A percentile compares a stretch with the other conserved stretches of the same genome.
Conservation (phyloP, 2,113 vertebrate species). For the Donacobius atricapilla region DNA sequence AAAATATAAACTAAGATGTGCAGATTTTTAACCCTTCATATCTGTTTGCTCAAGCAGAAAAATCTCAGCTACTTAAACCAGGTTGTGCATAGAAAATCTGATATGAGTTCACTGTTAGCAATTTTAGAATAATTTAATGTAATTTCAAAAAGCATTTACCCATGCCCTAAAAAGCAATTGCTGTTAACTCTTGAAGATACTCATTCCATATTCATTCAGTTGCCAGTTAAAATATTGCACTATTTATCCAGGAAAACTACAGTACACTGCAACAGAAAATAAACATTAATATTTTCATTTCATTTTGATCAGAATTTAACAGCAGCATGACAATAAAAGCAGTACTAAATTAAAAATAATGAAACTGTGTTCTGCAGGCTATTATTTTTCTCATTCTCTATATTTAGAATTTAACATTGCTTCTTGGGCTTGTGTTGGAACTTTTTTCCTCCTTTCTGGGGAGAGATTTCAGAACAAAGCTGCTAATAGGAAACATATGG, state of each 20-base stretch:
- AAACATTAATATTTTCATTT: not conserved
- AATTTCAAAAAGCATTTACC: not conserved
- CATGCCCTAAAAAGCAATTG: not conserved
- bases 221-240: not conserved
- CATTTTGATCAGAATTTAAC: not conserved
- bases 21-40: not conserved
- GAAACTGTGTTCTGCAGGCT: not conserved
- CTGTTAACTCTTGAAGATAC: not conserved
- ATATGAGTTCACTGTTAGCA: not conserved
- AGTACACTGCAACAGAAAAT: not conserved
- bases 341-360: not conserved
- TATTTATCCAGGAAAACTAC: not conserved
- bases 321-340: not conserved
- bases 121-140: not conserved
- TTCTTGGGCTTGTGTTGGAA: conserved; percentile 30
- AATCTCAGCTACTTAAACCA: not conserved
- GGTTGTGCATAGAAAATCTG: not conserved
- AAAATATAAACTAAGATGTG: not conserved
- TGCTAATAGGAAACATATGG: conserved; percentile 91
- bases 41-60: not conserved
- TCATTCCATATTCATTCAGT: not conserved
- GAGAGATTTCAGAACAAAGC: conserved; percentile 72
- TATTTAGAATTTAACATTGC: conserved; percentile 18
- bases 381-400: not conserved
- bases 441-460: conserved; percentile 42